Conservation (phyloP, 2,113 vertebrate genomes). For the Montifringilla adamsi region DNA sequence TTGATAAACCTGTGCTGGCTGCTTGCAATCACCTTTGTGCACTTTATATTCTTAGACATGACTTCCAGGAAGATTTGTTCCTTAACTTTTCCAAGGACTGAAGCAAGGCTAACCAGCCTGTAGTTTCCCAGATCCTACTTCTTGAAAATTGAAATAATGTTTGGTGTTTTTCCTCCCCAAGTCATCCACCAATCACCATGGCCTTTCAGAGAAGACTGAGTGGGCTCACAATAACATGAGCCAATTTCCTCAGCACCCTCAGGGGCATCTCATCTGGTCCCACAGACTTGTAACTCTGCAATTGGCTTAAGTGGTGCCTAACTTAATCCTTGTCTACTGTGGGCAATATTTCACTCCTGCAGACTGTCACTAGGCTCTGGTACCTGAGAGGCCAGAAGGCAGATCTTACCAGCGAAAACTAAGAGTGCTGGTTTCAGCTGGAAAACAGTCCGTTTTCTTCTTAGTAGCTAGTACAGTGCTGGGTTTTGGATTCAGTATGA, state of each 20-base stretch:
- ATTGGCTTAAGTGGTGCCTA: background rate
- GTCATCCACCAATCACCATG: background rate
- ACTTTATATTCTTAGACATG: background rate
- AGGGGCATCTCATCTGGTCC: background rate
- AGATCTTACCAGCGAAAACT: background rate
- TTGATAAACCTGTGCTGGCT: background rate
- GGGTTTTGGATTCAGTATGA: background rate
- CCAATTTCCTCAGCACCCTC: background rate
- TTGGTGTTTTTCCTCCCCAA: background rate
- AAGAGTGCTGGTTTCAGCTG: background rate
- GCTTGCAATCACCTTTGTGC: background rate
- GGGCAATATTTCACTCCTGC: background rate
- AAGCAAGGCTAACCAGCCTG: background rate
- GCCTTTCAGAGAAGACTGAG: background rate
- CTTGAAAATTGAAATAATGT: background rate
- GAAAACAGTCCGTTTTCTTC: background rate
- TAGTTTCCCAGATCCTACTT: background rate
- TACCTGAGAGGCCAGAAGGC: background rate
- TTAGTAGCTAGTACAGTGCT: background rate
- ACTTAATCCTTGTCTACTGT: background rate
- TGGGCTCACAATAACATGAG: background rate
- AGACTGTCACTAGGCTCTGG: background rate
- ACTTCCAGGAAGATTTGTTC: background rate
- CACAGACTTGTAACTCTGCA: background rate
- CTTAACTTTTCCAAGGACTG: background rate